phyloP scores from a whole-genome alignment of 1,140 invertebrate genomes.

The Arion vulgaris region DNA sequence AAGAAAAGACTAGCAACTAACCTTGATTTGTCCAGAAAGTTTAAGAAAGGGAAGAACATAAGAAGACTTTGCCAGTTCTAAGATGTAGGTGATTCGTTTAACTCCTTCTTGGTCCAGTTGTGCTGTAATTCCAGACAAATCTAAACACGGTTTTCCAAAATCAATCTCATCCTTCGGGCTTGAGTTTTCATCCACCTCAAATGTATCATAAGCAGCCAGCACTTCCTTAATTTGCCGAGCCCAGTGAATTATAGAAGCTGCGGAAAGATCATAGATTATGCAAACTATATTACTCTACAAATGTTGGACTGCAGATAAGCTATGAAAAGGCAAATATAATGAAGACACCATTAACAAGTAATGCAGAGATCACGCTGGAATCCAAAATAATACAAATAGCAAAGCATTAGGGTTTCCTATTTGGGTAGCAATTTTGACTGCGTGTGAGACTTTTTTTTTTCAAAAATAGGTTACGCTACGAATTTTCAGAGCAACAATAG shows the following conservation, averaged over 20 bases:
- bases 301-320: no score
- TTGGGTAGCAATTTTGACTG: no score
- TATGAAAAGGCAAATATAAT: no score
- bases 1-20: slow-evolving; percentile 43
- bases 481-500: no score
- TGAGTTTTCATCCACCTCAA: slow-evolving; percentile 80
- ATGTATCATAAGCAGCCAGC: slow-evolving; percentile 81
- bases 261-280: no score
- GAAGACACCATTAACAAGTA: no score
- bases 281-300: no score
- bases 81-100: slow-evolving; percentile 81
- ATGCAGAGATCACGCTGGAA: no score
- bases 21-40: slow-evolving; percentile 72
- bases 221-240: slow-evolving; percentile 86
- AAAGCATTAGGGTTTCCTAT: no score
- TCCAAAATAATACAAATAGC: no score
- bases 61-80: slow-evolving; percentile 83
- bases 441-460: no score
- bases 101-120: slow-evolving; percentile 83
- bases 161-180: slow-evolving; percentile 87
- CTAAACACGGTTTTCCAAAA: slow-evolving; percentile 89
- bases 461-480: no score
- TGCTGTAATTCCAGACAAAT: slow-evolving; percentile 82
- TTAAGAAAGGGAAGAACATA: slow-evolving; percentile 82
- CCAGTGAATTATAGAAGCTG: slow-evolving; percentile 86